phyloP scores from a whole-genome alignment of 2,797 vertebrate species.

The Gymnoscopelus microlampas region DNA sequence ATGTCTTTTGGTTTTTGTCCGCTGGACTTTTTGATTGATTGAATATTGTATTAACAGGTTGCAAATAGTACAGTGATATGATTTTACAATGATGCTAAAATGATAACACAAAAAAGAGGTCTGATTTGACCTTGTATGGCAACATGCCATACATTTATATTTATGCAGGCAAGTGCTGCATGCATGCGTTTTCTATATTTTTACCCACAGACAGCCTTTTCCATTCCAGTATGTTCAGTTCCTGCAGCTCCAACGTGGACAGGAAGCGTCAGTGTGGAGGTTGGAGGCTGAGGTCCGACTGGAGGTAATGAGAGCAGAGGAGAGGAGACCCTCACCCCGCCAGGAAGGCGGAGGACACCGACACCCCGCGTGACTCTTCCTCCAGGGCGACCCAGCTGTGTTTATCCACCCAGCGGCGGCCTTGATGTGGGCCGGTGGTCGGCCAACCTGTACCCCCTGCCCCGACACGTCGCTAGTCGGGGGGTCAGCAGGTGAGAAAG shows the following conservation, averaged over 20 bases:
- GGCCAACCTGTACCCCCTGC: slow-evolving; percentile 34
- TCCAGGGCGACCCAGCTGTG: slow-evolving; percentile 57
- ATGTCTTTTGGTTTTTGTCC: too few relatives aligned
- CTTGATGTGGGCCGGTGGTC: slow-evolving; percentile 53
- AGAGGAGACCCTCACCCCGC: slow-evolving; percentile 13
- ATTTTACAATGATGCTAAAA: too few relatives aligned
- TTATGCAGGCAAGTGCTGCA: too few relatives aligned
- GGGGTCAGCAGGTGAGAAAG: slow-evolving; percentile 45
- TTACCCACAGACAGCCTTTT: too few relatives aligned
- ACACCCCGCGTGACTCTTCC: slow-evolving; percentile 48
- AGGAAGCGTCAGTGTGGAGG: slow-evolving; percentile 56
- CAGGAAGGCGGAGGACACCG: slow-evolving; percentile 47
- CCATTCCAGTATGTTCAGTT: too few relatives aligned
- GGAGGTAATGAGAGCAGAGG: slow-evolving; percentile 42
- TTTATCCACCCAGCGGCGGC: slow-evolving; percentile 47
- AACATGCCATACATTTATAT: too few relatives aligned
- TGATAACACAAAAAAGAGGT: too few relatives aligned
- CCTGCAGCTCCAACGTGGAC: slow-evolving; percentile 1
- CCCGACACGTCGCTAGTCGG: slow-evolving; percentile 10
- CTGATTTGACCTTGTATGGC: too few relatives aligned
- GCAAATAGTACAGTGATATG: too few relatives aligned
- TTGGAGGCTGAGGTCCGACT: slow-evolving; percentile 39
- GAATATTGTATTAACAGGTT: too few relatives aligned
- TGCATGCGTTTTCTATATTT: too few relatives aligned
- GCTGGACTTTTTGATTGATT: too few relatives aligned